These are phyloP conservation scores for Hyles vespertilio DNA, from an alignment of 1,140 invertebrate species.

Conservation along the genomic window DNA sequence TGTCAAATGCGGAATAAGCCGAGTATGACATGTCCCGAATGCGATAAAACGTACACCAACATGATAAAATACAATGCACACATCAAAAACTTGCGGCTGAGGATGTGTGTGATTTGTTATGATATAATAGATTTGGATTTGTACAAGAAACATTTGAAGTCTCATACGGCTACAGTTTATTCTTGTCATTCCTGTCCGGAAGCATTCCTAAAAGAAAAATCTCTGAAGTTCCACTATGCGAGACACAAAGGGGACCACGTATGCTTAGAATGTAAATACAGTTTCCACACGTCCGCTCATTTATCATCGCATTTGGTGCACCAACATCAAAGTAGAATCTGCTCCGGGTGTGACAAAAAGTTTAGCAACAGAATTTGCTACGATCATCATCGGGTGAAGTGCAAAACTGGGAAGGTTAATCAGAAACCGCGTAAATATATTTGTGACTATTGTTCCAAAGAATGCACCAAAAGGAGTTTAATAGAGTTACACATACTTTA, in stretches of 20 bases:
- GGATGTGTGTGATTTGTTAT: constrained; percentile 23
- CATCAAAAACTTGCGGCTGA: constrained; percentile 17
- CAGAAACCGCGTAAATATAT: constrained; percentile 13
- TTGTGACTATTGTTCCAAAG: constrained; percentile 33
- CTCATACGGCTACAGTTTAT: constrained; percentile 12
- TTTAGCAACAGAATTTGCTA: constrained; percentile 27
- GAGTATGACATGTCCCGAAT: constrained; percentile 28
- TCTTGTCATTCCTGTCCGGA: constrained; percentile 21
- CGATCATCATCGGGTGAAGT: constrained; percentile 19
- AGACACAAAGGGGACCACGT: constrained; percentile 12
- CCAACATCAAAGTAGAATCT: constrained; percentile 3
- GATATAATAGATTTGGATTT: constrained; percentile 13
- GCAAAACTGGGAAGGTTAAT: not conserved
- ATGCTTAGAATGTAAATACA: constrained; percentile 26
- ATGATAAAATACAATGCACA: constrained; percentile 25
- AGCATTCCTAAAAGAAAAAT: constrained; percentile 14
- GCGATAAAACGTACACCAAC: constrained; percentile 10
- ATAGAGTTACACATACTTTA: constrained; percentile 27
- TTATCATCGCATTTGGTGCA: constrained; percentile 22
- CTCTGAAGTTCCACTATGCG: constrained; percentile 12
- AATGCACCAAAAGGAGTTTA: constrained; percentile 20
- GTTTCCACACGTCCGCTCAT: constrained; percentile 10
- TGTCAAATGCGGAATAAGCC: constrained; percentile 5
- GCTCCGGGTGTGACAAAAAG: constrained; percentile 20
- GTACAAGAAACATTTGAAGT: constrained; percentile 18